Conservation (phyloP, 1,140 invertebrate species). For the Archivesica marissinica region DNA sequence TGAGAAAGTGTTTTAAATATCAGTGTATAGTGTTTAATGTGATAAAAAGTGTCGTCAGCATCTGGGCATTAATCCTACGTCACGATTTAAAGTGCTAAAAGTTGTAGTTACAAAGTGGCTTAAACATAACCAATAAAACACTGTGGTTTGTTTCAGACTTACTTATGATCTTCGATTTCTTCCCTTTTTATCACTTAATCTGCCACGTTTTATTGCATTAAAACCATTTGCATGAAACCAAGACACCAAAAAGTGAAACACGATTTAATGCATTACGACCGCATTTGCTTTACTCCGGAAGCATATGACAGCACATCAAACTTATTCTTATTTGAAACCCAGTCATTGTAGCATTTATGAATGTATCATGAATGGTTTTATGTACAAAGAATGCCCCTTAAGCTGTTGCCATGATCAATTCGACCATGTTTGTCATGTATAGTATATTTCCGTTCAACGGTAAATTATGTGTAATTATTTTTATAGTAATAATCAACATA, state of each 20-base stretch:
- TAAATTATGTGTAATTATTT: too few relatives aligned
- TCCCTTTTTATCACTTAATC: not conserved
- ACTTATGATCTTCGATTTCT: constrained; percentile 5
- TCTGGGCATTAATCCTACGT: too few relatives aligned
- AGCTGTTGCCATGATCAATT: not conserved
- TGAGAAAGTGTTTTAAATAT: too few relatives aligned
- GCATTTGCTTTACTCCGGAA: not conserved
- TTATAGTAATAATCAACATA: too few relatives aligned
- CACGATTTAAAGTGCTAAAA: too few relatives aligned
- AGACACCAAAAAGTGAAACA: not conserved
- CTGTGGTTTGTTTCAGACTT: too few relatives aligned
- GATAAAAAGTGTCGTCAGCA: too few relatives aligned
- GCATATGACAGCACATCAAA: constrained; percentile 11
- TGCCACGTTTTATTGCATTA: not conserved
- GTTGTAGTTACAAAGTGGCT: too few relatives aligned
- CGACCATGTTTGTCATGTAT: too few relatives aligned
- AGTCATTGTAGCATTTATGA: not conserved
- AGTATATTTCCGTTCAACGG: too few relatives aligned
- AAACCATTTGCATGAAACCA: not conserved
- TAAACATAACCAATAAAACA: too few relatives aligned
- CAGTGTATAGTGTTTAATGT: too few relatives aligned
- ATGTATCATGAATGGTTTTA: not conserved
- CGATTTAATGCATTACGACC: not conserved
- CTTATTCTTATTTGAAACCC: not conserved
- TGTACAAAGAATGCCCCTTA: constrained; percentile 22